A percentile compares a stretch with the other conserved stretches of the same genome.
These are phyloP conservation scores for Ethmia dodecea DNA, from an alignment of 2,888 invertebrate species.

Conservation along the genomic window DNA sequence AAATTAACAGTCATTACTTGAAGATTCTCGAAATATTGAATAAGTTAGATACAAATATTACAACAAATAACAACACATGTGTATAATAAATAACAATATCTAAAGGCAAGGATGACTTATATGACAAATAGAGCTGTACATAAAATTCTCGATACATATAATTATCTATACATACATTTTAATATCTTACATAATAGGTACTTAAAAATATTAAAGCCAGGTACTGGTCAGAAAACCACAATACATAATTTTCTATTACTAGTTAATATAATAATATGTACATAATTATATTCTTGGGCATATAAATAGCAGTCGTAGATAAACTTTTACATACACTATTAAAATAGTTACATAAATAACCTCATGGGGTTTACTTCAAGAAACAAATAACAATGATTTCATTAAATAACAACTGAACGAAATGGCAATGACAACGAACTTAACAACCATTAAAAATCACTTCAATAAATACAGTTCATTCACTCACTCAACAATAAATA, in stretches of 20 bases:
- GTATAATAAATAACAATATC: background rate
- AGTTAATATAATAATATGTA: slow-evolving; percentile 21
- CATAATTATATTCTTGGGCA: slow-evolving; percentile 35
- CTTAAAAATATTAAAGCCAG: slow-evolving; percentile 66
- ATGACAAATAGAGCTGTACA: slow-evolving; percentile 1
- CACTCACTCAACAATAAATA: slow-evolving; percentile 43
- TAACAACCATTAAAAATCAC: slow-evolving; percentile 29
- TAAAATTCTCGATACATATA: slow-evolving; percentile 8
- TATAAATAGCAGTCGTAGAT: slow-evolving; percentile 21
- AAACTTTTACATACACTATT: slow-evolving; percentile 18
- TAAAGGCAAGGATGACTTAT: slow-evolving; percentile 11
- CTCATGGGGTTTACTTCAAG: slow-evolving; percentile 35
- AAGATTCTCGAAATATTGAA: background rate
- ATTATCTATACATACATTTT: slow-evolving; percentile 21
- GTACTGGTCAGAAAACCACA: slow-evolving; percentile 35
- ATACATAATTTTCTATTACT: slow-evolving; percentile 25
- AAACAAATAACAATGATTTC: slow-evolving; percentile 32
- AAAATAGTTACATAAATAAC: slow-evolving; percentile 23
- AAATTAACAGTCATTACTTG: background rate
- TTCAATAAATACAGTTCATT: slow-evolving; percentile 49
- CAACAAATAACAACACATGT: background rate
- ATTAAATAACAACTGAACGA: slow-evolving; percentile 21
- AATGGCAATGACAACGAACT: slow-evolving; percentile 28
- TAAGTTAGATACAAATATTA: background rate
- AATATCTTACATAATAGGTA: slow-evolving; percentile 46